A percentile compares a stretch with the other conserved stretches of the same genome.
phyloP scores from a whole-genome alignment of 2,888 invertebrate species.

The Drosophila imparisetae region DNA sequence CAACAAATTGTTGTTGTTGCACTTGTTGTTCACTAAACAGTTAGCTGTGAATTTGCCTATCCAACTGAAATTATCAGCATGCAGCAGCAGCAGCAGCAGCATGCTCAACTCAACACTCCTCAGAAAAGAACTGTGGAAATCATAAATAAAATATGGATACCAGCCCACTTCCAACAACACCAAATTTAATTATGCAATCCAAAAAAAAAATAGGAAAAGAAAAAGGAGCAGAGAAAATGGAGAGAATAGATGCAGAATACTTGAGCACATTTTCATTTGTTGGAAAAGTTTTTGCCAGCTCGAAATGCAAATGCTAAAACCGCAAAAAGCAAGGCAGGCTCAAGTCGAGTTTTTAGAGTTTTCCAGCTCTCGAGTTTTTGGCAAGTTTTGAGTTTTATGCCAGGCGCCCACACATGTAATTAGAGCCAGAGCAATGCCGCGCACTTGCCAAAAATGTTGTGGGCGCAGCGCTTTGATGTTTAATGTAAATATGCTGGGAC shows the following conservation, averaged over 20 bases:
- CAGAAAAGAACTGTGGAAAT: conserved; percentile 42
- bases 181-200: conserved; percentile 64
- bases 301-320: conserved; percentile 74
- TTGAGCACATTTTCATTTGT: conserved; percentile 60
- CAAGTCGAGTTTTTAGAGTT: conserved; percentile 56
- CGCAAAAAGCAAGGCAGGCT: conserved; percentile 68
- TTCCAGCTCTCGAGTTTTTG: conserved; percentile 2
- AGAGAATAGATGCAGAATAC: background rate
- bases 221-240: background rate
- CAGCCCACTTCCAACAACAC: conserved; percentile 7
- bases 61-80: conserved; percentile 63
- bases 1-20: conserved; percentile 72
- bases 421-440: conserved; percentile 72
- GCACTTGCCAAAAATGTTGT: conserved; percentile 73
- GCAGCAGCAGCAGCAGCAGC: conserved; percentile 28
- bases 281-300: conserved; percentile 57
- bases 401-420: conserved; percentile 70
- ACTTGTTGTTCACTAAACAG: conserved; percentile 72
- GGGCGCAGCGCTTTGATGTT: conserved; percentile 71
- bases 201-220: background rate
- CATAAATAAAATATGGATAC: conserved; percentile 74
- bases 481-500: conserved; percentile 8
- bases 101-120: conserved; percentile 40
- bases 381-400: conserved; percentile 38
- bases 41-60: conserved; percentile 65